Percentiles rank a stretch among this genome's conserved stretches.
Evolutionary conservation across 1,140 invertebrate genomes (phyloP).

Genomic region (Metopolophium dirhodum): DNA sequence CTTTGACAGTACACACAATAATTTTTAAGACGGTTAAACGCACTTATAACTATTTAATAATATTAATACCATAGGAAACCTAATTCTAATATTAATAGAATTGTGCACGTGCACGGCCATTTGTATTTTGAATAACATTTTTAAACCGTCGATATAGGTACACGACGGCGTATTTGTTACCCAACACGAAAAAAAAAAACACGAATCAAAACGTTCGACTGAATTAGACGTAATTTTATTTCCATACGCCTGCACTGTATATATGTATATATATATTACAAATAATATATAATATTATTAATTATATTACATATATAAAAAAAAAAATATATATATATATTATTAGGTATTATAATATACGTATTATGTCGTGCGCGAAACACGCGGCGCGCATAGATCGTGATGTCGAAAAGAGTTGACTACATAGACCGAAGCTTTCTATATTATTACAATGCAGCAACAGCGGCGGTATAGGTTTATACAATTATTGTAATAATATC

Average conservation of each 20-base stretch:
- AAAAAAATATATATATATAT: not conserved
- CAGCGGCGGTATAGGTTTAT: not conserved
- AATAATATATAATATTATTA: constrained; percentile 9
- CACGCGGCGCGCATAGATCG: not conserved
- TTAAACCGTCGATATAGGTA: not conserved
- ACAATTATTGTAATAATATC: not conserved
- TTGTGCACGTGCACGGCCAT: not conserved
- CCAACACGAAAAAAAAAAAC: not conserved
- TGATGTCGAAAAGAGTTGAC: not conserved
- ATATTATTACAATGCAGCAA: not conserved
- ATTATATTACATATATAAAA: constrained; percentile 11
- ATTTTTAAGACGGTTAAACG: not conserved
- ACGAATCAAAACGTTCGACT: not conserved
- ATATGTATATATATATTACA: not conserved
- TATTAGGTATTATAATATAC: not conserved
- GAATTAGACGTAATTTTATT: not conserved
- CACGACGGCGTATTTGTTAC: not conserved
- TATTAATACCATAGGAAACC: not conserved
- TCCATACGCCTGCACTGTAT: not conserved
- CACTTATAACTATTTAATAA: not conserved
- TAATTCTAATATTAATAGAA: not conserved
- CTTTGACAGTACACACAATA: not conserved
- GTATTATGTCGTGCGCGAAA: not conserved
- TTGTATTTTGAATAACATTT: not conserved
- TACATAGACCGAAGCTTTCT: not conserved